Percentiles rank a stretch among this genome's conserved stretches.
Evolutionary conservation across 2,888 invertebrate genomes (phyloP).

Genomic region (Seira musarum): DNA sequence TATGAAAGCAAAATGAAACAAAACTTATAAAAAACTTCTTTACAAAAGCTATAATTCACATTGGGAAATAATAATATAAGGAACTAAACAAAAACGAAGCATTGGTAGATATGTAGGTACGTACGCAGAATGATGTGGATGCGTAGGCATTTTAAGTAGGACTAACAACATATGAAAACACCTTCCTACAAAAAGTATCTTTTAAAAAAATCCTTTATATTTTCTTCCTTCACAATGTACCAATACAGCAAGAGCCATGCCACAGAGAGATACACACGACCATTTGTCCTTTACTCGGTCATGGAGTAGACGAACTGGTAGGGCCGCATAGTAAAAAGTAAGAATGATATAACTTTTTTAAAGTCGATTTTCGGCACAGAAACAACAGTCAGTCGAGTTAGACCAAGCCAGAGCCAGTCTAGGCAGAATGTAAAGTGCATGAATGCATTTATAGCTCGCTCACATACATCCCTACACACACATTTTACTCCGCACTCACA

Average conservation of each 20-base stretch:
- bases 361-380: slow-evolving; percentile 15
- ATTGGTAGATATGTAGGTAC: slow-evolving; percentile 2
- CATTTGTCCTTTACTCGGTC: slow-evolving; percentile 61
- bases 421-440: slow-evolving; percentile 59
- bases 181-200: background rate
- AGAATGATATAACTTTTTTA: background rate
- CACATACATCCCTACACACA: slow-evolving; percentile 19
- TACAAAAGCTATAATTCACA: slow-evolving; percentile 10
- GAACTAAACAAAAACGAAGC: background rate
- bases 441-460: slow-evolving; percentile 55
- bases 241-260: background rate
- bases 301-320: slow-evolving; percentile 34
- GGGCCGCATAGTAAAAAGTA: background rate
- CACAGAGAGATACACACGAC: slow-evolving; percentile 18
- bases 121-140: background rate
- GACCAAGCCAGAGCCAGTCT: slow-evolving; percentile 42
- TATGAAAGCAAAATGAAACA: slow-evolving; percentile 1
- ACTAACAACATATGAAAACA: too few relatives aligned
- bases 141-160: slow-evolving; percentile 13
- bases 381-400: slow-evolving; percentile 28
- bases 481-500: background rate
- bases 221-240: slow-evolving; percentile 1
- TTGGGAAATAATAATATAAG: background rate
- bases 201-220: background rate
- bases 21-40: background rate